Percentiles rank a stretch among this genome's conserved stretches.
Conservation (phyloP, 2,797 vertebrate genomes). For the Lateolabrax maculatus region DNA sequence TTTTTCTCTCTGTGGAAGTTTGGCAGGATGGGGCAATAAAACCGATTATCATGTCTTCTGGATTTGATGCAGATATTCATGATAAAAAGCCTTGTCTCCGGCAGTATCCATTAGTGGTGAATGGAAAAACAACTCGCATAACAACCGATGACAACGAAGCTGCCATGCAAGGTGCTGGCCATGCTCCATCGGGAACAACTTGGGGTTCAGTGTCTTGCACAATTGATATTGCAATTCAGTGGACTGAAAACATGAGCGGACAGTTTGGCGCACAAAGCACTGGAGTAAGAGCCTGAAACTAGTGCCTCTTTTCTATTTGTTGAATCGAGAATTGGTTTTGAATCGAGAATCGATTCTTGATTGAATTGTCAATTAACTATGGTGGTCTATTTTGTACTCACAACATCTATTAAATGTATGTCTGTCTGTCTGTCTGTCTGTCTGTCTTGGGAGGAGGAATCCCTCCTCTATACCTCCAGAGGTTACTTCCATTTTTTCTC, state of each 20-base stretch:
- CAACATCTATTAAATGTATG: too few species aligned
- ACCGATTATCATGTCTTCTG: neutral
- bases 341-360: neutral
- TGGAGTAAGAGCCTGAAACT: neutral
- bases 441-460: too few species aligned
- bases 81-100: neutral
- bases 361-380: too few species aligned
- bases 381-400: too few species aligned
- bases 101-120: neutral
- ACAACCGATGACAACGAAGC: neutral
- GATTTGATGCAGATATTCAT: neutral
- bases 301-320: neutral
- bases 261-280: neutral
- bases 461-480: too few species aligned
- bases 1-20: neutral
- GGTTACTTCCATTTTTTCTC: too few species aligned
- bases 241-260: neutral
- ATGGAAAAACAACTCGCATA: neutral
- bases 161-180: too few species aligned
- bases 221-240: neutral
- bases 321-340: neutral
- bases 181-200: neutral
- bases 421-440: too few species aligned
- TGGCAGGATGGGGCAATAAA: neutral
- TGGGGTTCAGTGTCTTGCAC: neutral